Evolutionary conservation across 2,113 vertebrate genomes (phyloP), one percentile per base, ranked within the genome.

Genomic region (Forbesichthys agassizii): DNA sequence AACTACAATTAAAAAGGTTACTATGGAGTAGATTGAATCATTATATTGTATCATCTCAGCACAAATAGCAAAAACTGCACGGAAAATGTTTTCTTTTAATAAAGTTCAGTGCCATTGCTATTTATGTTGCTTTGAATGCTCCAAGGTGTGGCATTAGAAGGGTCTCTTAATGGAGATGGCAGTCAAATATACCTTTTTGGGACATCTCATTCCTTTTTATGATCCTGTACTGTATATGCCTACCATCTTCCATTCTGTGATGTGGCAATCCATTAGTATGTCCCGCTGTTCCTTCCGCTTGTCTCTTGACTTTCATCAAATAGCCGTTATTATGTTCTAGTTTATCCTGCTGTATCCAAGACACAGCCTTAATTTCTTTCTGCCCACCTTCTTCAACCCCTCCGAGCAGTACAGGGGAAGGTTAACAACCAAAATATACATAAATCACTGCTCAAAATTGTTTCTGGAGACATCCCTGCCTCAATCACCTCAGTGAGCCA

Each of bases 401-500:
- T 27, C 8, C 11, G 27, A 74, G n/a, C 59, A n/a, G 33, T 5
- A 7, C n/a, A 52, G 0, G 9, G 16, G 18, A 18, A 49, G 49
- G 49, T 52, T 52, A 11, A 14, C 13, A 12, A 14, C 3, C 6
- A 12, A 1, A 33, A 33, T 58, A 68, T 11, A 10, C 42, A 11
- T n/a, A 54, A 54, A 54, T n/a, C 52, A 54, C 9, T 13, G 10
- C 12, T 63, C 11, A 33, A 10, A 64, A 48, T 59, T 53, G 14
- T 8, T 56, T 66, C 33, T 52, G 47, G 13, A 78, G 52, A 61
- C 1, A 69, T 18, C 60, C 13, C n/a, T 33, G 65, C 48, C 49
- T 73, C 33, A 11, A 64, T 72, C 64, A 67, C 46, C 57, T 33
- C 3, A 52, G 6, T 42, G 48, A 53, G 36, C 11, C 6, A 7